A percentile compares a stretch with the other conserved stretches of the same genome.
These are phyloP conservation scores for Tanypteryx hageni DNA, from an alignment of 2,888 invertebrate species.

Conservation along the genomic window DNA sequence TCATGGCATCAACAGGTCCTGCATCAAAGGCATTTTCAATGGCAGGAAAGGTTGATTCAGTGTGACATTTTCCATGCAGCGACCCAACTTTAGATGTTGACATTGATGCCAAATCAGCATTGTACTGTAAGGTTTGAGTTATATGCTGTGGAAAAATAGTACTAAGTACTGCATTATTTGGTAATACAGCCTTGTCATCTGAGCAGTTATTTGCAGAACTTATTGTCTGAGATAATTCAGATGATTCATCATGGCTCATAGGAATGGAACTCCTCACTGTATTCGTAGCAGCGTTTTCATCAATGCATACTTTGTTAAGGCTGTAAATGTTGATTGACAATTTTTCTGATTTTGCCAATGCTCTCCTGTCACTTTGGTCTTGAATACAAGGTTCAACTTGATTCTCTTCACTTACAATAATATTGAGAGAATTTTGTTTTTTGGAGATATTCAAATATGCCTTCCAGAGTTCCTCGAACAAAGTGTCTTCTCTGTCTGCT, in stretches of 20 bases:
- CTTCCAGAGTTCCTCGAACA: slow-evolving; percentile 42
- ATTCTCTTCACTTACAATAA: not conserved
- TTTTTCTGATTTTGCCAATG: not conserved
- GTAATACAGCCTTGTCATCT: too few species aligned
- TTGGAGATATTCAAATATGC: not conserved
- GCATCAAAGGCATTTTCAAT: not conserved
- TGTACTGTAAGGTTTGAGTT: too few species aligned
- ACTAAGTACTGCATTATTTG: too few species aligned
- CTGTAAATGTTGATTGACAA: not conserved
- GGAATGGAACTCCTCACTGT: not conserved
- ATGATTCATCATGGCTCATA: not conserved
- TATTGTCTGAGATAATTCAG: not conserved
- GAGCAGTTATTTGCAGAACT: too few species aligned
- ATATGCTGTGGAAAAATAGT: too few species aligned
- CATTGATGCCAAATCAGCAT: too few species aligned
- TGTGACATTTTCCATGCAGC: not conserved
- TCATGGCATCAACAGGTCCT: not conserved
- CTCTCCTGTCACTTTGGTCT: not conserved
- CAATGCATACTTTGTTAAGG: not conserved
- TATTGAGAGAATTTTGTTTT: not conserved
- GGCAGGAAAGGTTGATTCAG: not conserved
- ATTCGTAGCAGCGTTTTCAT: not conserved
- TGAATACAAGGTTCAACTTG: not conserved
- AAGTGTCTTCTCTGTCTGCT: slow-evolving; percentile 38
- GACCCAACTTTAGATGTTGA: too few species aligned